These are phyloP conservation scores for Drosophila albomicans DNA, from an alignment of 1,140 invertebrate species.

Conservation along the genomic window DNA sequence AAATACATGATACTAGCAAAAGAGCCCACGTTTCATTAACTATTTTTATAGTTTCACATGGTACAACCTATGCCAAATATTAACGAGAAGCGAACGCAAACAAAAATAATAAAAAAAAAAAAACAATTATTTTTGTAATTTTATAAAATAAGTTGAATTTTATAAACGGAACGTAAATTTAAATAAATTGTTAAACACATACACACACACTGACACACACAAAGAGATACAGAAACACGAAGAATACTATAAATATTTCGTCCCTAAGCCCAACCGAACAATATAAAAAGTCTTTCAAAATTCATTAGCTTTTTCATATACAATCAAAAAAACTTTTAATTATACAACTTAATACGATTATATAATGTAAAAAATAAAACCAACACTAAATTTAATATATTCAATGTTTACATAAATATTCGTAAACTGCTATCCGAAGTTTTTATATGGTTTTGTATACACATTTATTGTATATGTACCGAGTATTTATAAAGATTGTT, in stretches of 20 bases:
- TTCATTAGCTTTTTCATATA: conserved; percentile 65
- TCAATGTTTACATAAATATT: conserved; percentile 55
- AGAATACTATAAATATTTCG: conserved; percentile 49
- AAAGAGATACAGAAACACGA: conserved; percentile 22
- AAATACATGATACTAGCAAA: conserved; percentile 51
- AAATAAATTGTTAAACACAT: conserved; percentile 12
- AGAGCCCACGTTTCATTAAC: conserved; percentile 62
- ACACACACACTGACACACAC: conserved; percentile 23
- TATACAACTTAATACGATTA: conserved; percentile 25
- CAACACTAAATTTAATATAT: conserved; percentile 34
- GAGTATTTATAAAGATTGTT: conserved; percentile 38
- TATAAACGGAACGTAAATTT: conserved; percentile 35
- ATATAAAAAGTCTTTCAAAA: conserved; percentile 38
- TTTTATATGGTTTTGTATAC: conserved; percentile 49
- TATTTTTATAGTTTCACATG: conserved; percentile 73
- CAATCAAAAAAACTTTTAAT: conserved; percentile 53
- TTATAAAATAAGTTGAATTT: conserved; percentile 78
- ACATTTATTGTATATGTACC: conserved; percentile 55
- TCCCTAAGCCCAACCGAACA: conserved; percentile 51
- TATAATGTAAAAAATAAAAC: conserved; percentile 14
- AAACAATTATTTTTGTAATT: conserved; percentile 82
- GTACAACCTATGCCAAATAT: conserved; percentile 77
- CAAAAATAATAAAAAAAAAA: conserved; percentile 61
- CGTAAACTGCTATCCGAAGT: conserved; percentile 49
- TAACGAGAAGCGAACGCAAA: conserved; percentile 48